phyloP scores from a whole-genome alignment of 1,140 invertebrate species.

The Tetraneura akinire region DNA sequence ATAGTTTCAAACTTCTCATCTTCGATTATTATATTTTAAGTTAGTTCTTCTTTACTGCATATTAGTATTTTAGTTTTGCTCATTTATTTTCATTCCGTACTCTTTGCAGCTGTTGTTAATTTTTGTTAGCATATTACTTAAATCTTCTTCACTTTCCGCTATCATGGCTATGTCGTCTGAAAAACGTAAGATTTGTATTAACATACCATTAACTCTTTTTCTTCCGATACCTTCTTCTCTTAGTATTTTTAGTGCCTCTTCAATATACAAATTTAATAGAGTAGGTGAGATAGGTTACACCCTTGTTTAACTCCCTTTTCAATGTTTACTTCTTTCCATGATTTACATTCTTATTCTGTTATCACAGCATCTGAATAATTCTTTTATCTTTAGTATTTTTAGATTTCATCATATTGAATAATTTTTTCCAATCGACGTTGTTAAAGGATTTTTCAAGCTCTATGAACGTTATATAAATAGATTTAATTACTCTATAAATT shows the following conservation, averaged over 20 bases:
- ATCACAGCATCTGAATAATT: not conserved
- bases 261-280: conserved; percentile 5
- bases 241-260: conserved; percentile 4
- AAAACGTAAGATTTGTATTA: conserved; percentile 16
- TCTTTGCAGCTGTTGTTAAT: no score
- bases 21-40: conserved; percentile 12
- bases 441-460: no score
- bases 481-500: no score
- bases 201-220: conserved; percentile 22
- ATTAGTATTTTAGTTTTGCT: conserved; percentile 21
- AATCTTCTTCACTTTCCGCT: conserved; percentile 11
- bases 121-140: not conserved
- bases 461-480: no score
- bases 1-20: conserved; percentile 4
- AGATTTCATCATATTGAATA: no score
- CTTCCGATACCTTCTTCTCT: not conserved
- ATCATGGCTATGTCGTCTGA: not conserved
- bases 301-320: not conserved
- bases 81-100: conserved; percentile 7
- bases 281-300: no score
- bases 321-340: not conserved
- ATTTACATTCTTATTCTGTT: not conserved
- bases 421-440: no score
- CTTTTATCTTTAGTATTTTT: not conserved
- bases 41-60: not conserved